Evolutionary conservation across 2,888 invertebrate genomes (phyloP).

Genomic region (Hirtodrosophila trivittata): DNA sequence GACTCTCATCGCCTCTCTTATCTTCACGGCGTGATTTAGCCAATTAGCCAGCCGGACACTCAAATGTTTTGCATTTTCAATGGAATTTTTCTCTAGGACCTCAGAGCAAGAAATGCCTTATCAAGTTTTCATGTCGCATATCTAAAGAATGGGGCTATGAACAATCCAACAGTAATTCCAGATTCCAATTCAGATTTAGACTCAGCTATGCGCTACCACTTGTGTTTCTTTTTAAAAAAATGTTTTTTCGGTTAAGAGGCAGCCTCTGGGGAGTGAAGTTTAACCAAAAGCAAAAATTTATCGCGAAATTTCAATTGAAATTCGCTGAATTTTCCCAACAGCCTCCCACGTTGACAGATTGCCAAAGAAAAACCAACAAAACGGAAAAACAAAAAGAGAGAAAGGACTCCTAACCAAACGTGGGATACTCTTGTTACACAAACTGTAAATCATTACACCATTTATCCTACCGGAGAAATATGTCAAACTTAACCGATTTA

Average conservation of each 20-base stretch:
- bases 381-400: not conserved
- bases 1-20: not conserved
- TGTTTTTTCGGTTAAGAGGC: not conserved
- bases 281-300: conserved; percentile 25
- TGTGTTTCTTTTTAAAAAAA: conserved; percentile 10
- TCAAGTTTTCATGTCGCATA: conserved; percentile 30
- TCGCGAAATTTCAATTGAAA: conserved; percentile 43
- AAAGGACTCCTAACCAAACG: not conserved
- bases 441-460: conserved; percentile 32
- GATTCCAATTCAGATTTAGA: conserved; percentile 23
- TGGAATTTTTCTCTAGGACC: not conserved
- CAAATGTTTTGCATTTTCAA: conserved; percentile 5
- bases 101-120: conserved; percentile 26
- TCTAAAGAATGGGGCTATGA: conserved; percentile 12
- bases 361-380: conserved; percentile 9
- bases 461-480: conserved; percentile 39
- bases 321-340: conserved; percentile 33
- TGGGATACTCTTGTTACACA: conserved; percentile 15
- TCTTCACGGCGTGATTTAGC: conserved; percentile 33
- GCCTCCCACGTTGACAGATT: conserved; percentile 23
- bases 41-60: conserved; percentile 39
- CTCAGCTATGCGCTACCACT: not conserved
- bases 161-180: conserved; percentile 31
- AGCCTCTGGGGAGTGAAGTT: not conserved
- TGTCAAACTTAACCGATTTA: conserved; percentile 51